Base-by-base conservation (phyloP, 1,140 invertebrate species). In the Solenopsis fugax region DNA sequence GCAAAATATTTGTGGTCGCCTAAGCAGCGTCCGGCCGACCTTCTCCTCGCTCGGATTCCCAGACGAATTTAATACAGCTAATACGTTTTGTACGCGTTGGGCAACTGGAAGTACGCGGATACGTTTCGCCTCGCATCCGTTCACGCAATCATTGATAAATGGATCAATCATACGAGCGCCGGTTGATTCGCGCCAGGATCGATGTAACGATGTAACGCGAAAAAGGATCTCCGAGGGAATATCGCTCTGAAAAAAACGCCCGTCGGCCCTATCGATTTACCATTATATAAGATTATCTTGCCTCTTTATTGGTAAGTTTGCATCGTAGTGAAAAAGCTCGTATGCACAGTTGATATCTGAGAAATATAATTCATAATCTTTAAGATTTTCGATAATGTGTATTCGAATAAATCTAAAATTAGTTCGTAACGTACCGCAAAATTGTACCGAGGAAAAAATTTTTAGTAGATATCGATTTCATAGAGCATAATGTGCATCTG, bases 101-200 rank as follows among this genome's bases (percentile, higher is more conserved):
- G 18, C 41, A 41, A n/a, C 54, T 82, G 21, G 24, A 73, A 72
- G 80, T 82, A 82, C 37, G 65, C 41, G 69, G 54, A 73, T 75
- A 73, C 13, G 29, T 84, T 84, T 7, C 54, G 6, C n/a, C 41
- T 82, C 67, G 58, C 67, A 73, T 82, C 80, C 80, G 67, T 82
- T 82, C 67, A 82, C 80, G 80, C 80, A 73, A 60, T 73, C 80
- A n/a, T 82, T 60, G 18, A 12, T 73, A 82, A 82, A 73, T 73
- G 80, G 67, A 82, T 71, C 67, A 48, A 62, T 84, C 54, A 50
- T 75, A 84, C 62, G 45, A 73, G 24, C 29, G 56, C 13, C 54
- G 41, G 54, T 84, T 75, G 54, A 82, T 82, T 48, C 52, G 65
- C 45, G 65, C 16, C 54, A 60, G 54, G n/a, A 84, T 84, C 80